Base-by-base conservation (phyloP, 1,140 invertebrate genomes). In the Matsumurasca onukii region DNA sequence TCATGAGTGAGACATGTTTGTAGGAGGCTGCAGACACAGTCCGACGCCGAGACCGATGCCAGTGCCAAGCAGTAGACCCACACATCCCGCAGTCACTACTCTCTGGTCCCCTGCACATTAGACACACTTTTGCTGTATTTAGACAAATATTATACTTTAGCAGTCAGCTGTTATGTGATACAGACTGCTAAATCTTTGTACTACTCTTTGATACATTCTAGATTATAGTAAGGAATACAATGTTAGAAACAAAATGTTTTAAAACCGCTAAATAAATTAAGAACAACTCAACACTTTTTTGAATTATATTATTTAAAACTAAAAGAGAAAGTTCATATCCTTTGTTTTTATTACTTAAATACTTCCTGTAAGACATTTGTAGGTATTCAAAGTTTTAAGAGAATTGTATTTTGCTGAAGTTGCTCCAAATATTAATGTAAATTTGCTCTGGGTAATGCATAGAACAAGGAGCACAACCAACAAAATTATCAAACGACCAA, bases 1-100 rank as follows among this genome's bases (percentile, higher is more conserved):
- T 83, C 79, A 86, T 83, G 64, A 79, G 76, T 67, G 80, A 78
- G 27, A 80, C 68, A 62, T 80, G 76, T 68, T 70, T 61, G 77
- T 72, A 25, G 74, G 67, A 67, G 75, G 75, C 69, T 74, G 72
- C 5, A 72, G 57, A 63, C 69, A 75, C 31, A 71, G 27, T 0
- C 72, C 72, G 22, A 73, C 49, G 1, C 67, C 67, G 5, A 73
- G 17, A 0, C 72, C 72, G n/a, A 73, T 27, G 1, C 69, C 69
- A 22, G 64, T 67, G 0, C 72, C 72, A 22, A 70, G 17, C 3
- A 68, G 66, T 24, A 73, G 69, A 31, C 72, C 72, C n/a, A 72
- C 49, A 48, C 68, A 68, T 39, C 66, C 57, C 59, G 72, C 63
- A 31, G 57, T 66, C 15, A 69, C 30, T 17, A 66, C 69, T 52